Evolutionary conservation across 2,113 vertebrate genomes (phyloP), one percentile per base, ranked within the genome.

Genomic region (Sardina pilchardus): DNA sequence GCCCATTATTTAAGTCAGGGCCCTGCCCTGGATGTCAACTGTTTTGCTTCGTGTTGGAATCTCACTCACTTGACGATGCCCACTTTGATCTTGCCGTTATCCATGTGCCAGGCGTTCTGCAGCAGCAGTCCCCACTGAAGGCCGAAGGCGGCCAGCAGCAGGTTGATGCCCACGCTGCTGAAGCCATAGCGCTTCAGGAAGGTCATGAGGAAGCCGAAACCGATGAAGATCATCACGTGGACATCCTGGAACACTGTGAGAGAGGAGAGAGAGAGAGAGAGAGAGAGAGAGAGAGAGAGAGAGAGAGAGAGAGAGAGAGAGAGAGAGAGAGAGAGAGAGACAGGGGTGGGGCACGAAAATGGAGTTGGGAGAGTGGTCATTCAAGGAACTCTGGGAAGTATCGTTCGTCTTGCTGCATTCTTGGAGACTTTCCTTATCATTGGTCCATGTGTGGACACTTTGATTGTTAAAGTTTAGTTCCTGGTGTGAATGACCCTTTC

Each of bases 201-300:
- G 43, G 97, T 99, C 98, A 99, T 99, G 87, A 99, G 93, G 93
- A 99, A 99, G 44, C 98, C 98, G 85, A 99, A 97, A 14, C 98
- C 98, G 80, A 97, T 93, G 91, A 99, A 99, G 94, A 99, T 97
- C 98, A 99, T 99, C 85, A 99, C 96, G 0, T 99, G 98, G 39
- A 98, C 96, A 85, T 99, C 97, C 94, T 98, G 98, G 91, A 99
- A 99, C 88, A 95, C 98, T 99, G 34, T 30, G 12, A 36, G 14
- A 50, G 17, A 36, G 59, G 9, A 83, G 36, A 56, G 17, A n/a
- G 30, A 71, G 19, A 47, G 12, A 63, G 30, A 43, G 83, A 24
- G 30, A 14, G 36, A 81, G 36, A 6, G 17, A 24, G 53, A 21
- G 56, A 8, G n/a, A 44, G n/a, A 59, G 36, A 21, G 3, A 71